These are phyloP conservation scores for Lithophane ornitopus DNA, from an alignment of 2,888 invertebrate genomes.

Conservation along the genomic window DNA sequence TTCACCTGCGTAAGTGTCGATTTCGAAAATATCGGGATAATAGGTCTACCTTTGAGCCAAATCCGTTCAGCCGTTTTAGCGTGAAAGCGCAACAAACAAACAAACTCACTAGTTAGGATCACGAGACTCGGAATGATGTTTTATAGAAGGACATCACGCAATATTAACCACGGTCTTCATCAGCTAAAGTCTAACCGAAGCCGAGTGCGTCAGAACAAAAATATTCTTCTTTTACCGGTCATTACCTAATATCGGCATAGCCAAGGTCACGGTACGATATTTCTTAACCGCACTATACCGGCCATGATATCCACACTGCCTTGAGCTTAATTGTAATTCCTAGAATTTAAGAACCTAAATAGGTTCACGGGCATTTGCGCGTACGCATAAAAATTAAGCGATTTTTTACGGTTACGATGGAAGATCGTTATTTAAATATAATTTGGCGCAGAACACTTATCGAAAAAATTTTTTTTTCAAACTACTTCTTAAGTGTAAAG, in stretches of 20 bases:
- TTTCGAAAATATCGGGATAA: too few relatives aligned
- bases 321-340: conserved; percentile 52
- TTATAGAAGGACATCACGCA: background rate
- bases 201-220: conserved; percentile 23
- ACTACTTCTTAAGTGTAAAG: background rate
- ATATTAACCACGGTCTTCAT: background rate
- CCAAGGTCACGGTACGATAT: conserved; percentile 35
- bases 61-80: too few relatives aligned
- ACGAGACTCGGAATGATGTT: too few relatives aligned
- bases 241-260: conserved; percentile 7
- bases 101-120: too few relatives aligned
- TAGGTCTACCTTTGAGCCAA: too few relatives aligned
- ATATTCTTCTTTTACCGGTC: conserved; percentile 37
- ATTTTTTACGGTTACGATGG: conserved; percentile 16
- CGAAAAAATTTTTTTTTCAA: background rate
- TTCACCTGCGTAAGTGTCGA: too few relatives aligned
- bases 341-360: conserved; percentile 33
- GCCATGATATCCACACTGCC: conserved; percentile 14
- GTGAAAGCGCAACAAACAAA: too few relatives aligned
- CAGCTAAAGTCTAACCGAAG: background rate
- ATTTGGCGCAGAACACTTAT: background rate
- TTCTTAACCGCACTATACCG: background rate
- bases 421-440: background rate
- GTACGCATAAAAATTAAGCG: conserved; percentile 43
- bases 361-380: conserved; percentile 34